Percentiles rank a stretch among this genome's conserved stretches.
These are phyloP conservation scores for Noctua comes DNA, from an alignment of 2,888 invertebrate species.

Conservation along the genomic window DNA sequence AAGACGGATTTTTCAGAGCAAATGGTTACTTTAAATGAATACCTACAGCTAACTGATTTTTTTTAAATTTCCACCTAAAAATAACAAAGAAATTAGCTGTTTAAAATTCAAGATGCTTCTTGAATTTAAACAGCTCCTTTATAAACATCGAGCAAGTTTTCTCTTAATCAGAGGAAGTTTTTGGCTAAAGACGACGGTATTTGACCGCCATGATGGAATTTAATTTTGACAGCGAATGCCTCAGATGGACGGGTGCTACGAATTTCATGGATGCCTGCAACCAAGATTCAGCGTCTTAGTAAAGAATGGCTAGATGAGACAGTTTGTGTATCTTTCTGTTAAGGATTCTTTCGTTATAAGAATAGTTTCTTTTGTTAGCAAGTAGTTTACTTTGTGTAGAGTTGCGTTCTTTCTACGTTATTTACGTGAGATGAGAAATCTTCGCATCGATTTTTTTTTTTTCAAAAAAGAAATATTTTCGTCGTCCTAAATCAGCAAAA, in stretches of 20 bases:
- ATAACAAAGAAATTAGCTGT: not conserved
- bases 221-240: constrained; percentile 66
- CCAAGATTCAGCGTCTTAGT: constrained; percentile 36
- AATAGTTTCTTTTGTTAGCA: constrained; percentile 25
- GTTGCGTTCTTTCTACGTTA: not conserved
- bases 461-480: not conserved
- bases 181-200: constrained; percentile 33
- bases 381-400: not conserved
- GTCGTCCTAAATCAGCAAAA: not conserved
- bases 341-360: constrained; percentile 7
- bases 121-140: not conserved
- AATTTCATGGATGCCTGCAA: constrained; percentile 72
- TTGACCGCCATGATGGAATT: constrained; percentile 56
- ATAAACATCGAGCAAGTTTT: constrained; percentile 28
- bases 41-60: not conserved
- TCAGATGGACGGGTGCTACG: constrained; percentile 57
- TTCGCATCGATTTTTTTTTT: no score
- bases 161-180: constrained; percentile 46
- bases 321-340: constrained; percentile 19
- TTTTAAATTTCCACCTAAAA: not conserved
- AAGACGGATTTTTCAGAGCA: not conserved
- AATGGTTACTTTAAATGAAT: not conserved
- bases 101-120: not conserved
- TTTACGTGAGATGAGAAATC: constrained; percentile 7
- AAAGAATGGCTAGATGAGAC: constrained; percentile 50